Conservation (phyloP, 2,797 vertebrate genomes). For the Anas flavirostris region DNA sequence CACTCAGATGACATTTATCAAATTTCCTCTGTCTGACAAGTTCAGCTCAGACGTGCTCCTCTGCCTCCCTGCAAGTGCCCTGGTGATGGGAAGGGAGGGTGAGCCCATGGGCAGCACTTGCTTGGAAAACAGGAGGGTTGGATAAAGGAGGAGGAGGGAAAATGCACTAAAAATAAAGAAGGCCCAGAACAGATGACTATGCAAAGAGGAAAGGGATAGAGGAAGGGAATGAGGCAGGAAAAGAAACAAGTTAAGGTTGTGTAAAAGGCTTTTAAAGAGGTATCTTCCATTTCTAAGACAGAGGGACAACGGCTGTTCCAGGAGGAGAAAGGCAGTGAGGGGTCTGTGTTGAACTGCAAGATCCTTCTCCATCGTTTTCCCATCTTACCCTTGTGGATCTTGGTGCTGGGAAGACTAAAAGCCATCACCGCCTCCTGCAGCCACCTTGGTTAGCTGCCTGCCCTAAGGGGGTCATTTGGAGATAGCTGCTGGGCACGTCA, state of each 20-base stretch:
- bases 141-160: neutral
- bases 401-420: neutral
- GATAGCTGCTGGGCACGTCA: neutral
- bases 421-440: neutral
- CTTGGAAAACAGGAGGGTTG: neutral
- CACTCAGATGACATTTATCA: conserved; percentile 62
- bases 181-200: neutral
- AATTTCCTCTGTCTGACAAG: conserved; percentile 64
- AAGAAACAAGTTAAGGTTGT: neutral
- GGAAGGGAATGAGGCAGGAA: neutral
- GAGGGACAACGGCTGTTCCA: neutral
- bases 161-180: neutral
- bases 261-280: neutral
- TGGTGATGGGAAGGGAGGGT: conserved; percentile 42
- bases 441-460: neutral
- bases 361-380: neutral
- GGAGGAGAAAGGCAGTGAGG: neutral
- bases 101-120: neutral
- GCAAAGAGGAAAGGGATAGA: neutral
- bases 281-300: neutral
- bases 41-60: neutral
- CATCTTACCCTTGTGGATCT: fast-evolving
- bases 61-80: conserved; percentile 2
- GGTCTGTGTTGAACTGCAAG: neutral
- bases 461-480: neutral